Percentiles rank a stretch among this genome's conserved stretches.
These are phyloP conservation scores for Temnothorax rugatulus DNA, from an alignment of 2,888 invertebrate genomes.

Conservation along the genomic window DNA sequence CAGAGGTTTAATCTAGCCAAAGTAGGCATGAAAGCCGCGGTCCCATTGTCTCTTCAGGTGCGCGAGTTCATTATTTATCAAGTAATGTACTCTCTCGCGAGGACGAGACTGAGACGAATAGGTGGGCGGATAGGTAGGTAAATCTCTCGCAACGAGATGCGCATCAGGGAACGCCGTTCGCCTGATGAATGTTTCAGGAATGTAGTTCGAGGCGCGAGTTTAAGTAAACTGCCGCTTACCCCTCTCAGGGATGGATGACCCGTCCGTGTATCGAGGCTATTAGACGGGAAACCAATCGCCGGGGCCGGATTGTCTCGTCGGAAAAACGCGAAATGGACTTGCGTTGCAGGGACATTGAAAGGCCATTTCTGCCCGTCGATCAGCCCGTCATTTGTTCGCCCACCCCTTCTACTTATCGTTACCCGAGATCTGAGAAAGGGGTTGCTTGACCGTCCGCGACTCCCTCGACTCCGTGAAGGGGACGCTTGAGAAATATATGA, in stretches of 20 bases:
- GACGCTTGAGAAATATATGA: constrained; percentile 56
- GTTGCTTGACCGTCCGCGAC: constrained; percentile 53
- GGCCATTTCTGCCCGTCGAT: constrained; percentile 76
- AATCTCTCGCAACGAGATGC: constrained; percentile 45
- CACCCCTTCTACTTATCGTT: constrained; percentile 53
- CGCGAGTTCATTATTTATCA: constrained; percentile 47
- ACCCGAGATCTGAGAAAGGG: constrained; percentile 44
- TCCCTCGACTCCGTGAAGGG: constrained; percentile 37
- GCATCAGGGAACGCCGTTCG: constrained; percentile 27
- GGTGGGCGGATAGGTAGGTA: constrained; percentile 38
- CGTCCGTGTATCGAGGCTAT: constrained; percentile 39
- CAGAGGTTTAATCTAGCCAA: constrained; percentile 48
- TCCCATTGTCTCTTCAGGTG: constrained; percentile 36
- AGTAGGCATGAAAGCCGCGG: constrained; percentile 35
- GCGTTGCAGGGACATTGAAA: constrained; percentile 68
- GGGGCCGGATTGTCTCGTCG: constrained; percentile 37
- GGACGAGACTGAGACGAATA: constrained; percentile 34
- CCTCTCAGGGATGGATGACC: constrained; percentile 31
- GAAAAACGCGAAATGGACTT: constrained; percentile 63
- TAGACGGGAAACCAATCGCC: constrained; percentile 41
- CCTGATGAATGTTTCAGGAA: constrained; percentile 51
- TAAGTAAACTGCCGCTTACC: constrained; percentile 44
- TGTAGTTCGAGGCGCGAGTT: constrained; percentile 26
- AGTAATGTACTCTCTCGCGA: constrained; percentile 46
- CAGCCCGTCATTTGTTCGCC: constrained; percentile 72